A percentile compares a stretch with the other conserved stretches of the same genome.
phyloP scores from a whole-genome alignment of 2,113 vertebrate genomes.

The Crotalus helleri region DNA sequence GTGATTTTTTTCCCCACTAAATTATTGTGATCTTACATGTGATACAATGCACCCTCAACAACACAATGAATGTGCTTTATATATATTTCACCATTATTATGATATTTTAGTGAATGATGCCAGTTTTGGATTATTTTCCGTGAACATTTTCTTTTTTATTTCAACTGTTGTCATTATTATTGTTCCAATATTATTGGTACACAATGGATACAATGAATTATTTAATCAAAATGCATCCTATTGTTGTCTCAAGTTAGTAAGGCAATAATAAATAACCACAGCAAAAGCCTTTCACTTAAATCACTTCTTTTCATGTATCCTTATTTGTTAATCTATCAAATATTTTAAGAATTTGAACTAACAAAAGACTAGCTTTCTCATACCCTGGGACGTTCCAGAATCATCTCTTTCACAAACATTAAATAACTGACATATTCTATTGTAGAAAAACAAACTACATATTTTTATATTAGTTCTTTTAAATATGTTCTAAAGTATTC shows the following conservation, averaged over 20 bases:
- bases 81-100: neutral
- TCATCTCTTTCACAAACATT: neutral
- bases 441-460: neutral
- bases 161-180: neutral
- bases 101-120: neutral
- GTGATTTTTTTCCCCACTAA: neutral
- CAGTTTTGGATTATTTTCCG: neutral
- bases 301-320: neutral
- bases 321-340: neutral
- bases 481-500: neutral
- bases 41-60: neutral
- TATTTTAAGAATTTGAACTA: neutral
- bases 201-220: neutral
- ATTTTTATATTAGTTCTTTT: neutral
- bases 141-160: neutral
- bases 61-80: neutral
- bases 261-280: neutral
- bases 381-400: neutral
- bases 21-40: neutral
- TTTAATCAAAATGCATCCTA: neutral
- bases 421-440: neutral
- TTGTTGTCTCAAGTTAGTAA: neutral
- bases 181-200: neutral
- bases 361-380: neutral
- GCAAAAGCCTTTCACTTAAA: neutral